A percentile compares a stretch with the other conserved stretches of the same genome.
phyloP scores from a whole-genome alignment of 2,888 invertebrate genomes.

The Drosophila anceps region DNA sequence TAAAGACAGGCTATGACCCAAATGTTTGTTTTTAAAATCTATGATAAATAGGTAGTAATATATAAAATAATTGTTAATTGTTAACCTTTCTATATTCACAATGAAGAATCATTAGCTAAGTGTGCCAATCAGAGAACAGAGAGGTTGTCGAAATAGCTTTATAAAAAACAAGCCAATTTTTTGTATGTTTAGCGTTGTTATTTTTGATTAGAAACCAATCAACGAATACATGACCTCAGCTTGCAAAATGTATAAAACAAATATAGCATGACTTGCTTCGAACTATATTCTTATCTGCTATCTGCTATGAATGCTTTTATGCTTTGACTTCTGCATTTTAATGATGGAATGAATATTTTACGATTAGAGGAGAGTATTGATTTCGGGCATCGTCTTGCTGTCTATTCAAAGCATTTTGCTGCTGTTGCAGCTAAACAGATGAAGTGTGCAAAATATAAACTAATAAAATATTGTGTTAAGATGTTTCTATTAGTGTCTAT shows the following conservation, averaged over 20 bases:
- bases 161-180: neutral
- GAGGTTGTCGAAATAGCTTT: neutral
- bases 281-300: too few species aligned
- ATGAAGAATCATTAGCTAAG: neutral
- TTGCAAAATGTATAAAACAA: neutral
- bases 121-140: neutral
- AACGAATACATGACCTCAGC: neutral
- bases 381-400: too few species aligned
- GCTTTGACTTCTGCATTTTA: too few species aligned
- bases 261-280: too few species aligned
- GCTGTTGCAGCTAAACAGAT: too few species aligned
- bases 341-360: too few species aligned
- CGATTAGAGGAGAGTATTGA: too few species aligned
- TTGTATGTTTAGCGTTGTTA: neutral
- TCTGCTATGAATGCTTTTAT: too few species aligned
- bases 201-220: neutral
- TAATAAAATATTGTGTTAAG: too few species aligned
- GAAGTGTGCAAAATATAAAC: too few species aligned
- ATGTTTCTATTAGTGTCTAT: neutral
- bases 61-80: neutral
- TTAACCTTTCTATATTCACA: neutral
- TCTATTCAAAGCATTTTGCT: too few species aligned
- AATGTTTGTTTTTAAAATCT: neutral
- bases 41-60: neutral
- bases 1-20: neutral